These are phyloP conservation scores for Drosophila hamatofila DNA, from an alignment of 2,888 invertebrate species.

Conservation along the genomic window DNA sequence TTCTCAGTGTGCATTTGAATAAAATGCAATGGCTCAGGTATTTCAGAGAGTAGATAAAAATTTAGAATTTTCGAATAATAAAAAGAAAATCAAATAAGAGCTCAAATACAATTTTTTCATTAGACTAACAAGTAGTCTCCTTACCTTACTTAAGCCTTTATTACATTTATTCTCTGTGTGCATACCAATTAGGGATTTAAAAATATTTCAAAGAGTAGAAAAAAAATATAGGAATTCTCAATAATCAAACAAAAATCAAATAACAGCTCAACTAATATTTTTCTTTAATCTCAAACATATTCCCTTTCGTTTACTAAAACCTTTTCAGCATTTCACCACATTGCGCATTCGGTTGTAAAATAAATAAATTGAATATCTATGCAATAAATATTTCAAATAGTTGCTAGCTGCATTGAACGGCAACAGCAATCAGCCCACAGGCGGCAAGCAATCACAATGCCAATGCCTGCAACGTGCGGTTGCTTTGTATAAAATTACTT, in stretches of 20 bases:
- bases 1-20: background rate
- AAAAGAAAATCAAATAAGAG: no score
- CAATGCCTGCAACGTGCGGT: background rate
- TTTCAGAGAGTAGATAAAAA: background rate
- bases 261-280: background rate
- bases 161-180: no score
- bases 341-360: background rate
- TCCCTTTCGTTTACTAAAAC: no score
- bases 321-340: background rate
- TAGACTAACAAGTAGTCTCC: no score
- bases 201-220: background rate
- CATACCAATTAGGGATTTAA: no score
- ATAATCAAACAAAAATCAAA: background rate
- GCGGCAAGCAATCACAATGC: background rate
- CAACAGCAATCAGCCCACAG: conserved; percentile 14
- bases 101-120: background rate
- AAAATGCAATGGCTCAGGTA: background rate
- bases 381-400: background rate
- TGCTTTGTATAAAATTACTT: conserved; percentile 16
- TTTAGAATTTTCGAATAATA: no score
- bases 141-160: no score
- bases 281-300: background rate
- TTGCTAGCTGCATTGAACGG: background rate
- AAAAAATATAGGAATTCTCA: no score
- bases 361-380: conserved; percentile 6